phyloP scores from a whole-genome alignment of 2,797 vertebrate genomes.

The Acropternis orthonyx region DNA sequence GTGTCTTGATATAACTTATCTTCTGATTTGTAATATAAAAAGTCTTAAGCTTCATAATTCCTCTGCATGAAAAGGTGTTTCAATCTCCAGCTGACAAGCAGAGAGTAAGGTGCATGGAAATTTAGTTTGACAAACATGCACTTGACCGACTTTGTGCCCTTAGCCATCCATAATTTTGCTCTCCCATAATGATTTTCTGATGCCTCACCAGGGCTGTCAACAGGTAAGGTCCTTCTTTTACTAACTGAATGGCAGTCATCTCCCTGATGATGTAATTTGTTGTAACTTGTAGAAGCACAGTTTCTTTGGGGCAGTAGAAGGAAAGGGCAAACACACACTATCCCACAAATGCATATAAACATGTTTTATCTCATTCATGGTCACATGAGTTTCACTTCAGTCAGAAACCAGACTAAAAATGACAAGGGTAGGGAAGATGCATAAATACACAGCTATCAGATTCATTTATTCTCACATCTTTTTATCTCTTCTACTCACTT shows the following conservation, averaged over 20 bases:
- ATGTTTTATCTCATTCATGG: background rate
- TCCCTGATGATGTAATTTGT: background rate
- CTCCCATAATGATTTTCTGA: background rate
- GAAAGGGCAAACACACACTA: background rate
- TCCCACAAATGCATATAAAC: background rate
- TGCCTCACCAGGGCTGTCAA: background rate
- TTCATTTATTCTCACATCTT: background rate
- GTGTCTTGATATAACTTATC: background rate
- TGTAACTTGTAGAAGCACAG: background rate
- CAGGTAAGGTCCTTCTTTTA: background rate
- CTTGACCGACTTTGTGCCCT: background rate
- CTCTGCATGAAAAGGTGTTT: background rate
- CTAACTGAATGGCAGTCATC: background rate
- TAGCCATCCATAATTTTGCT: background rate
- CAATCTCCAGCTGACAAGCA: background rate
- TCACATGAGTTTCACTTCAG: slow-evolving; percentile 48
- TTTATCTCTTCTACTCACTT: background rate
- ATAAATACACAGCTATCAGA: background rate
- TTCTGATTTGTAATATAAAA: background rate
- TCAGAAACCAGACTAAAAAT: slow-evolving; percentile 14
- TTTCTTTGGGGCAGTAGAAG: background rate
- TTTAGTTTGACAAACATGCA: background rate
- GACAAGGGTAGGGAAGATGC: background rate
- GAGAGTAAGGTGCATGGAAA: background rate
- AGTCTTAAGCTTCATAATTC: background rate